These are phyloP conservation scores for Colletes gigas DNA, from an alignment of 1,140 invertebrate genomes.

Conservation along the genomic window DNA sequence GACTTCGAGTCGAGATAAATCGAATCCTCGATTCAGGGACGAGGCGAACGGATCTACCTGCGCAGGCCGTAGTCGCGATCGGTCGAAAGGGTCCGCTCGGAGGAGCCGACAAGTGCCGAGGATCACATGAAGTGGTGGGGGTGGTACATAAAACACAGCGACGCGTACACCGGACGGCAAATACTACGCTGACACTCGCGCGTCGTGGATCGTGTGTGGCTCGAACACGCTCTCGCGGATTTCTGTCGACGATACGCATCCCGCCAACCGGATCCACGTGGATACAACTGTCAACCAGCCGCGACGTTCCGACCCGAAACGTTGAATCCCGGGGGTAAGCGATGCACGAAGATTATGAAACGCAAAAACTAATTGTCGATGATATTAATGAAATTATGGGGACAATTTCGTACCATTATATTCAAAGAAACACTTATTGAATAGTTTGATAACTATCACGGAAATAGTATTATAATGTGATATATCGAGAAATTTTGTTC, in stretches of 20 bases:
- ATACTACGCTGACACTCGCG: constrained; percentile 30
- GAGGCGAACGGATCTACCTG: constrained; percentile 41
- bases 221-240: constrained; percentile 16
- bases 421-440: too few species aligned
- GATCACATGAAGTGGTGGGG: constrained; percentile 21
- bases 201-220: constrained; percentile 18
- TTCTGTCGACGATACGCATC: neutral
- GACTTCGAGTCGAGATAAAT: constrained; percentile 15
- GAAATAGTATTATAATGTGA: too few species aligned
- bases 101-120: constrained; percentile 4
- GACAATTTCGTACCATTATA: too few species aligned
- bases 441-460: too few species aligned
- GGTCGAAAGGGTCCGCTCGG: constrained; percentile 20
- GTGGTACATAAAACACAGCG: constrained; percentile 52
- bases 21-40: constrained; percentile 14
- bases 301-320: neutral
- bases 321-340: constrained; percentile 17
- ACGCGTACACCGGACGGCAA: constrained; percentile 10
- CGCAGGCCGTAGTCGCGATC: constrained; percentile 43
- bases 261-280: constrained; percentile 46
- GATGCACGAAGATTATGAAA: too few species aligned
- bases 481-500: too few species aligned
- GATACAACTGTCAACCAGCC: constrained; percentile 37
- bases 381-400: too few species aligned
- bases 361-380: too few species aligned